Evolutionary conservation across 2,888 invertebrate genomes (phyloP), one percentile per base, ranked within the genome.

Genomic region (Ectemnius continuus): DNA sequence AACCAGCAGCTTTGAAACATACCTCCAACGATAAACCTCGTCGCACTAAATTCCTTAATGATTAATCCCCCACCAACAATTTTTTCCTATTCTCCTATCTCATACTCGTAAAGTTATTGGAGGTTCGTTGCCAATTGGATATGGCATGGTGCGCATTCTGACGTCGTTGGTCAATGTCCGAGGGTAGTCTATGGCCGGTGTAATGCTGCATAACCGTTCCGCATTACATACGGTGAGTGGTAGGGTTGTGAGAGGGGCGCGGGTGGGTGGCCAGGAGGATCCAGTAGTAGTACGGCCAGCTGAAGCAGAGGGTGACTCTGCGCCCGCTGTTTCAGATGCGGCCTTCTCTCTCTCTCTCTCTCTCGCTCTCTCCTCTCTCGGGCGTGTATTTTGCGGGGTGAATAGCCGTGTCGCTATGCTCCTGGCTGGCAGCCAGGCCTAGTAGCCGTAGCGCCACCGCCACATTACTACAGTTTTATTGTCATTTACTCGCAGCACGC

Each of bases 391-490:
- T 81, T 80, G 82, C 77, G 83, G 84, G 85, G 83, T 86, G 86
- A 87, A 87, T 85, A 86, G 84, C 84, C 79, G 81, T 78, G 78
- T 80, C 77, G 82, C 84, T 84, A 86, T 84, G 86, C 84, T 82
- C 73, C 85, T 90, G 88, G 89, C 88, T 61, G 74, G 69, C 75
- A 74, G 88, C 86, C 87, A 88, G 82, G 67, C 78, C 76, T 82
- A 79, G 84, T 86, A 88, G 85, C 88, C 36, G 36, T 87, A 87
- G 86, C 84, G 82, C 84, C 81, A 82, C 87, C 86, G 86, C 88
- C 86, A 82, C 89, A 88, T 89, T 90, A 89, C 90, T 90, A 86
- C 87, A 90, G 87, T 90, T 90, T 90, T 90, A 90, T 90, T 90
- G 89, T 90, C 90, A 90, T 90, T 90, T 90, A 89, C 87, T 84